A percentile compares a stretch with the other conserved stretches of the same genome.
Conservation (phyloP, 1,140 invertebrate species). For the Cotesia vestalis region DNA sequence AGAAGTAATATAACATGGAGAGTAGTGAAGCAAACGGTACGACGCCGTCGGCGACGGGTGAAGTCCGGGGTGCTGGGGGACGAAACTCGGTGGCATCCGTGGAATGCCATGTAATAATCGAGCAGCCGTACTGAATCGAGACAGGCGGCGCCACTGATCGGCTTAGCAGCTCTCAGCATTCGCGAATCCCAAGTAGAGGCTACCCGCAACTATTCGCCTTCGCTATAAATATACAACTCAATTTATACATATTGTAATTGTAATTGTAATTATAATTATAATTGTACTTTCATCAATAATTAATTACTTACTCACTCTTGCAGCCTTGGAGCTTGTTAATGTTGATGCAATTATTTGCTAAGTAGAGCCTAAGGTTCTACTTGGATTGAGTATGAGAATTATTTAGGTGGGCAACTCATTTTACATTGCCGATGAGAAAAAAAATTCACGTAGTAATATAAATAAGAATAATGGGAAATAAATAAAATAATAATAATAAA, state of each 20-base stretch:
- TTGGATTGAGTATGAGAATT: no score
- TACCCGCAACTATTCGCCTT: constrained; percentile 40
- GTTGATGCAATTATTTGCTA: no score
- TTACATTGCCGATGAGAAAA: neutral
- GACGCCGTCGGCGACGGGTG: constrained; percentile 32
- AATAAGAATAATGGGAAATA: constrained; percentile 30
- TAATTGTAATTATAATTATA: neutral
- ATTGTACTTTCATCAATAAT: neutral
- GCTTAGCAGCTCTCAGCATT: constrained; percentile 38
- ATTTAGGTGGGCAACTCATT: neutral
- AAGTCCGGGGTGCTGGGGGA: constrained; percentile 27
- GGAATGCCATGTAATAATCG: constrained; percentile 66
- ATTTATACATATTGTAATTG: neutral
- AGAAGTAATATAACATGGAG: constrained; percentile 46
- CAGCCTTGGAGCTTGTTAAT: no score
- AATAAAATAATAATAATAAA: constrained; percentile 26
- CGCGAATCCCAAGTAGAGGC: neutral
- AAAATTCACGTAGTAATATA: constrained; percentile 17
- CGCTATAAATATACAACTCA: neutral
- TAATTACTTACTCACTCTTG: neutral
- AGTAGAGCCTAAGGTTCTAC: no score
- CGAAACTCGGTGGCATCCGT: constrained; percentile 56
- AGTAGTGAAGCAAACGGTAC: constrained; percentile 45
- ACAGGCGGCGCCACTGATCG: constrained; percentile 59
- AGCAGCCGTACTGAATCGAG: constrained; percentile 47